Evolutionary conservation across 2,888 invertebrate genomes (phyloP), one percentile per base, ranked within the genome.

Genomic region (Atherix ibis): DNA sequence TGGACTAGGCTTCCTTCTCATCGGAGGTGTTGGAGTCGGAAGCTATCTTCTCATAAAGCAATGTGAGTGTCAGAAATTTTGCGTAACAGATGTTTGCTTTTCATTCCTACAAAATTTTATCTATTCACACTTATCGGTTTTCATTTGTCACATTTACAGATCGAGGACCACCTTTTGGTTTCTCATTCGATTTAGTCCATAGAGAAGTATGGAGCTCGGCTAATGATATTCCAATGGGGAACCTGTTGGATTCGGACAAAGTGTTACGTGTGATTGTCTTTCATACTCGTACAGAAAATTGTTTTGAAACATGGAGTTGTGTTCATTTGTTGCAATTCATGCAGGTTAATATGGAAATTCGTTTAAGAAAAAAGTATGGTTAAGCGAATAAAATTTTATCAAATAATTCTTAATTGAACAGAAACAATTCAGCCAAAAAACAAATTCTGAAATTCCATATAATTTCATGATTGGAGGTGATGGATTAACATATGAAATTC

Each of bases 391-490:
- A 9, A 13, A 26, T 18, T 18, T 31, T 19, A 18, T 18, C 5
- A 31, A 31, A 19, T 5, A 3, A 5, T 12, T 18, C 14, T 31
- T n/a, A n/a, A n/a, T n/a, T n/a, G n/a, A n/a, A n/a, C n/a, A n/a
- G n/a, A n/a, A n/a, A n/a, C n/a, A 22, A 22, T 22, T 22, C 22
- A 6, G 10, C 6, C 22, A 22, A 22, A 22, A 6, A 22, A 8
- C 22, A n/a, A 31, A 37, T 12, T 30, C 27, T 16, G 54, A 58
- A 35, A 40, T 58, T 4, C 63, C 58, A 0, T 67, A 63, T 43
- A 68, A 66, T 45, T 68, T 68, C 38, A 44, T 68, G 31, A 53
- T 69, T 32, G 63, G 65, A 0, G 56, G 65, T 2, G 57, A 64
- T 40, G 67, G 67, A 1, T 54, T 60, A 43, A 57, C 56, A 0